Evolutionary conservation across 2,113 vertebrate species (phyloP), one percentile per base, ranked within the genome.

Genomic region (Bubo blakistoni): DNA sequence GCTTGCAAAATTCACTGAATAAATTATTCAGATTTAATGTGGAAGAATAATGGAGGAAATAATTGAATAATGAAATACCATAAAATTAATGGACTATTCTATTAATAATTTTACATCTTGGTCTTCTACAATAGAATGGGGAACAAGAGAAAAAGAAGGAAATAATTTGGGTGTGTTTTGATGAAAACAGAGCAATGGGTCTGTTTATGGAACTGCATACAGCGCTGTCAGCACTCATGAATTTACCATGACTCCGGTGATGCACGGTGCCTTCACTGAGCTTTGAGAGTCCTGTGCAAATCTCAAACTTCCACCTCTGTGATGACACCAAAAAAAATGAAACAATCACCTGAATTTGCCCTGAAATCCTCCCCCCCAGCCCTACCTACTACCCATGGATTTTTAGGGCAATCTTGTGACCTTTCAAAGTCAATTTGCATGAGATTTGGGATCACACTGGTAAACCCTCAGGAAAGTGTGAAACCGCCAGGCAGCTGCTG

Each of bases 1-100:
- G 95, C 96, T 96, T 96, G 95, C 92, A 97, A 96, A 96, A 97
- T 97, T 97, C 96, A 97, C 94, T 96, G 95, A 97, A 96, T 97
- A 93, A 96, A 97, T 97, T 96, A 97, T 97, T 97, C 96, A 96
- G 94, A 69, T 89, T 95, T 91, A 94, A 94, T 94, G 94, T 96
- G 86, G 94, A 95, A 96, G 95, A 97, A 96, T 92, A 97, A 95
- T 96, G 94, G 92, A 92, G 96, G 92, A 95, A 96, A 90, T 97
- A 96, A 97, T 96, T 96, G 96, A 96, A 97, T 96, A 97, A 94
- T 95, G 96, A 96, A 96, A 95, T 94, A 94, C 52, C 90, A 58
- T 87, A 88, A 95, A 96, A 96, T 95, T 91, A 95, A 94, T 95
- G 90, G 88, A 25, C 72, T 94, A 34, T 90, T 94, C 96, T 95